Evolutionary conservation across 2,113 vertebrate genomes (phyloP).

Genomic region (Ptychochromis oligacanthus): DNA sequence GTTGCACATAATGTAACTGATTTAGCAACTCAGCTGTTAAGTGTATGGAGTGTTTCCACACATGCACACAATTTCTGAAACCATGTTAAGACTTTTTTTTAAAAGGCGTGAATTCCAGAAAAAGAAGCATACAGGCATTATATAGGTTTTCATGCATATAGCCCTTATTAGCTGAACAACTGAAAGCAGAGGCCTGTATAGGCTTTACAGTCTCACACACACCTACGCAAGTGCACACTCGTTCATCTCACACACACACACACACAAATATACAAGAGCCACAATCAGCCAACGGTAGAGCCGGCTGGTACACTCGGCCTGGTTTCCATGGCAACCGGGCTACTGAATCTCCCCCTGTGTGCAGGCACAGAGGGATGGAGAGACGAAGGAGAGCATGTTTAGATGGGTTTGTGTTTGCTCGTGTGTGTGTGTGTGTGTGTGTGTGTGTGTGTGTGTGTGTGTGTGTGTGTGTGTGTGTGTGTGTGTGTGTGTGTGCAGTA

Average conservation of each 20-base stretch:
- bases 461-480: constrained; percentile 10
- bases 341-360: constrained; percentile 75
- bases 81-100: background rate
- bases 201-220: constrained; percentile 77
- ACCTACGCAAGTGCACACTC: constrained; percentile 70
- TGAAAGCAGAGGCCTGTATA: constrained; percentile 68
- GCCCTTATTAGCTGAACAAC: constrained; percentile 49
- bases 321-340: constrained; percentile 82
- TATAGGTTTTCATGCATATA: constrained; percentile 29
- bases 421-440: constrained; percentile 9
- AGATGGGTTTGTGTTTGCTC: constrained; percentile 48
- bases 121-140: background rate
- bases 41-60: background rate
- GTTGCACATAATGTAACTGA: background rate
- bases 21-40: background rate
- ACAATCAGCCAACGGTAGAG: constrained; percentile 71
- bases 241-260: constrained; percentile 33
- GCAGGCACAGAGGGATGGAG: constrained; percentile 72
- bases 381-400: constrained; percentile 65
- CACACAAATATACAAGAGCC: constrained; percentile 47
- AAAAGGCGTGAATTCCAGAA: background rate
- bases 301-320: constrained; percentile 76
- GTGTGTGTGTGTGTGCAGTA: constrained; percentile 19
- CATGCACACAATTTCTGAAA: background rate
- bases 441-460: constrained; percentile 30